These are phyloP conservation scores for Phoebastria nigripes DNA, from an alignment of 2,797 vertebrate species.

Conservation along the genomic window DNA sequence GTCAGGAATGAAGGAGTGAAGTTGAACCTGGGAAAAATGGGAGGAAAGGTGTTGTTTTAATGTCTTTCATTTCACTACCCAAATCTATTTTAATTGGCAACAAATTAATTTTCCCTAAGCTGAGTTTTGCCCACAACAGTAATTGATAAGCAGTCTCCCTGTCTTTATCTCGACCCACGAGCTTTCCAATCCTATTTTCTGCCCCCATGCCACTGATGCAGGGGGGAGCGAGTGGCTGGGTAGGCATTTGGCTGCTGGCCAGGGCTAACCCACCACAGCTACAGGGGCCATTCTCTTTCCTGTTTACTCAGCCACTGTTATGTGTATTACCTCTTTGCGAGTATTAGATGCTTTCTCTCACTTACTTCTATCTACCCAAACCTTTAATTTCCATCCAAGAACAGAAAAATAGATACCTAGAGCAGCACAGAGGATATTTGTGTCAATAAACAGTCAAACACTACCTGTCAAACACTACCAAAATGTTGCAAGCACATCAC, in stretches of 20 bases:
- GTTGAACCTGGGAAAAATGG: neutral
- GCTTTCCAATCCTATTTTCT: neutral
- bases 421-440: neutral
- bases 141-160: neutral
- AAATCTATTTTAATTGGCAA: neutral
- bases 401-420: neutral
- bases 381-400: neutral
- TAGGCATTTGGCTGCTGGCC: neutral
- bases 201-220: neutral
- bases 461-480: neutral
- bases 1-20: neutral
- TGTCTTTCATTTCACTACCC: neutral
- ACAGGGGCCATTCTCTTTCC: neutral
- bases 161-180: neutral
- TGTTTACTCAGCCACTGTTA: neutral
- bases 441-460: neutral
- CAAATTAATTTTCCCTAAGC: neutral
- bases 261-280: neutral
- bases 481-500: neutral
- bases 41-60: neutral
- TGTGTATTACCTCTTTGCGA: neutral
- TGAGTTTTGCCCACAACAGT: neutral
- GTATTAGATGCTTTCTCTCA: neutral
- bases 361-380: neutral
- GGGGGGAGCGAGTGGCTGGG: neutral